Evolutionary conservation across 2,113 vertebrate species (phyloP), one percentile per base, ranked within the genome.

Genomic region (Mesembrinibis cayennensis): DNA sequence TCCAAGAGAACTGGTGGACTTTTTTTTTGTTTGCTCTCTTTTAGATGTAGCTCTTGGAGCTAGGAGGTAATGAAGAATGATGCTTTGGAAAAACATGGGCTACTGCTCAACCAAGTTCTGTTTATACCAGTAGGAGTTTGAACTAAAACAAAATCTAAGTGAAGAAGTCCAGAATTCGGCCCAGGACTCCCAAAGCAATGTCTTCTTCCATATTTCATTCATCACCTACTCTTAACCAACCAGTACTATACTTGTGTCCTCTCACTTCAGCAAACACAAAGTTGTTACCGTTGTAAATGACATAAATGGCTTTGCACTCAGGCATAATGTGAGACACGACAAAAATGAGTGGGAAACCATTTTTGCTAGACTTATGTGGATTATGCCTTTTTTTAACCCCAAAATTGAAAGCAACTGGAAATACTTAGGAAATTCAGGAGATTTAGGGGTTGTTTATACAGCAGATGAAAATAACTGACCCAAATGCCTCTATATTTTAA

Each of bases 401-500:
- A 9, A 84, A 94, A 95, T 50, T 84, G 82, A 92, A 96, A 94
- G 52, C 88, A 89, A 95, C 84, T 90, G 90, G 83, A 97, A 97
- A 97, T 90, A 88, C 59, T 96, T 94, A 14, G 34, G 79, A 90
- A 93, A 96, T 92, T 86, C 72, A 44, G 44, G 85, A 93, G 92
- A 89, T 93, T 93, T 92, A 94, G 32, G 38, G 44, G 19, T 65
- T 92, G 92, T 96, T 97, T 96, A 44, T 83, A 87, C 62, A 97
- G 90, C 61, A 92, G 79, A 95, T 95, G 93, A 94, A 97, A 96
- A 96, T 82, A 97, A 65, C 55, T 90, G 82, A 96, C 82, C 69
- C 11, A 5, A 94, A 95, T 94, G 73, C 40, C 63, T 95, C 63
- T 90, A 30, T 83, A 94, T 93, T 96, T 96, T 90, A 87, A 92